Percentiles rank a stretch among this genome's conserved stretches.
These are phyloP conservation scores for Drosophila mojavensis DNA, from an alignment of 1,140 invertebrate species.

Conservation along the genomic window DNA sequence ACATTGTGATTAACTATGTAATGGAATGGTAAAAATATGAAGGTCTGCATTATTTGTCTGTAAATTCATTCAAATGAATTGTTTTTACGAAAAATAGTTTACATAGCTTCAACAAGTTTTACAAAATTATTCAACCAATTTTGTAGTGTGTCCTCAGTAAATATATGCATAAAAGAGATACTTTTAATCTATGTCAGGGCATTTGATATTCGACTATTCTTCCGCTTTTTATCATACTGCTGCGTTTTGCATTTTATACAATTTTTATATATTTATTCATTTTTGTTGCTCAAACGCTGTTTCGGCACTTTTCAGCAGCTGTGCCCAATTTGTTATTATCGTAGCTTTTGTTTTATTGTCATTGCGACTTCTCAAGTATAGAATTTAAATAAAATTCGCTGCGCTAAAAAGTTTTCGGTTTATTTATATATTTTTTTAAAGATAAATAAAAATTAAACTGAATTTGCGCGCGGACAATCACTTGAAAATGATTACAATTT, in stretches of 20 bases:
- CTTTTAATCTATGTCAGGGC: not conserved
- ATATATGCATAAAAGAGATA: not conserved
- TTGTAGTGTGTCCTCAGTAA: not conserved
- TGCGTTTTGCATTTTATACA: slow-evolving; percentile 33
- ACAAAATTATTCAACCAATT: too few species aligned
- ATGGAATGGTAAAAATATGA: too few species aligned
- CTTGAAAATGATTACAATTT: too few species aligned
- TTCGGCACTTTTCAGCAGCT: slow-evolving; percentile 50
- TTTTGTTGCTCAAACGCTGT: slow-evolving; percentile 34
- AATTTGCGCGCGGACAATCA: not conserved
- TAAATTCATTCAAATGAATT: too few species aligned
- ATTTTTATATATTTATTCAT: slow-evolving; percentile 30
- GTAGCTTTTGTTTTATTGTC: slow-evolving; percentile 59
- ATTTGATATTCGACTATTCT: not conserved
- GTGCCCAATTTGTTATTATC: slow-evolving; percentile 57
- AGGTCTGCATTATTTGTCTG: too few species aligned
- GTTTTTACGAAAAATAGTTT: too few species aligned
- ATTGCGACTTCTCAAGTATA: slow-evolving; percentile 20
- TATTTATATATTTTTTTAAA: not conserved
- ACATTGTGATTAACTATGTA: too few species aligned
- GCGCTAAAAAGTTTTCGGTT: too few species aligned
- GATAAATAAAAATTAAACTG: not conserved
- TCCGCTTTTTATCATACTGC: slow-evolving; percentile 36
- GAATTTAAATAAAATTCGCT: not conserved
- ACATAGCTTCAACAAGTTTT: too few species aligned